Evolutionary conservation across 2,888 invertebrate species (phyloP), one percentile per base, ranked within the genome.

Genomic region (Chymomyza procnemis): DNA sequence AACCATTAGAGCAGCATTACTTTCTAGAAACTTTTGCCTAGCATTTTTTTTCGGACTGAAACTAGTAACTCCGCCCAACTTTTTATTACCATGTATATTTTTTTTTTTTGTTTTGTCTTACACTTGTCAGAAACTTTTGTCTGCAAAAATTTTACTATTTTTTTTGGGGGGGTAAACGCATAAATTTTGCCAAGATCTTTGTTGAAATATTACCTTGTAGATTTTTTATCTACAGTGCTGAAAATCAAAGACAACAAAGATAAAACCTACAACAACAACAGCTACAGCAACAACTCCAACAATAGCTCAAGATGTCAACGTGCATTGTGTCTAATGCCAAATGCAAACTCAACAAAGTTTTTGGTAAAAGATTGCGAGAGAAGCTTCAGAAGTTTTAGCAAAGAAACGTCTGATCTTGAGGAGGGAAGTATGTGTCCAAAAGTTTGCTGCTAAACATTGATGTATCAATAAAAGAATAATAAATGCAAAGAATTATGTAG

Each of bases 1-100:
- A 87, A 56, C 72, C 86, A 84, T 84, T 84, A 84, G 84, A 67
- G 74, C 19, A 61, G 60, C 41, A 55, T 26, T 55, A 16, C 47
- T 30, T 57, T 54, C 48, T 54, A 61, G 34, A 41, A 26, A 22
- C 26, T 56, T 56, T 56, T 30, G 50, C 26, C 16, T 56, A 50
- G 50, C n/a, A 50, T 50, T 56, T 55, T 56, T 14, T 56, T n/a
- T n/a, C n/a, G n/a, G n/a, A 9, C 16, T 47, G 21, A 14, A 22
- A 4, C 9, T 22, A 41, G 3, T 48, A 3, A 41, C 34, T 12
- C 34, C 34, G 34, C 34, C 34, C 34, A 0, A 12, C 34, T 3
- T 59, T 47, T 12, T 47, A 22, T 14, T 59, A 19, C 16, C 46
- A n/a, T 8, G 19, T 48, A 48, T 57, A 21, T 47, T 26, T 63